Percentiles rank a stretch among this genome's conserved stretches.
phyloP scores from a whole-genome alignment of 2,888 invertebrate genomes.

The Drepanosiphum platanoidis region DNA sequence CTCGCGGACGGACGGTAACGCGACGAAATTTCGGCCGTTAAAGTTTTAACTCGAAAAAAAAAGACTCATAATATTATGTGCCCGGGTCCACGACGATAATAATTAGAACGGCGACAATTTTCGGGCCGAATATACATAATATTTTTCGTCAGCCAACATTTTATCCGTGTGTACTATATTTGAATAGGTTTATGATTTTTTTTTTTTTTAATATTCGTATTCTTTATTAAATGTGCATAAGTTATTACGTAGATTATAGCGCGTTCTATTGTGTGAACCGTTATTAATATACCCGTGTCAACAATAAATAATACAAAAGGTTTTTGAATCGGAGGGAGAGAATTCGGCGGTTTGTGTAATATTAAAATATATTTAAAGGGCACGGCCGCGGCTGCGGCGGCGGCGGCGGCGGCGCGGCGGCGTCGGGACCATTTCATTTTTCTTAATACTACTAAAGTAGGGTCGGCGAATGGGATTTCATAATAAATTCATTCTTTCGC shows the following conservation, averaged over 20 bases:
- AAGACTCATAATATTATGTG: no score
- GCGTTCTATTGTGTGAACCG: not conserved
- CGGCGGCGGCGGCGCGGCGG: no score
- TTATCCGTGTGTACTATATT: no score
- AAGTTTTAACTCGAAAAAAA: no score
- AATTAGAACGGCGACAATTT: no score
- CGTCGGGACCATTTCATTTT: not conserved
- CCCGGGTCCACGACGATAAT: no score
- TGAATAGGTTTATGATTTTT: not conserved
- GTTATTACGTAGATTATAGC: not conserved
- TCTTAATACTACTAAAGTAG: not conserved
- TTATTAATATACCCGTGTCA: conserved; percentile 6
- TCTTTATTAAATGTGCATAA: not conserved
- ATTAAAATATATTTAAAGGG: conserved; percentile 14
- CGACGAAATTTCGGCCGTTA: no score
- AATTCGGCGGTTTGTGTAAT: not conserved
- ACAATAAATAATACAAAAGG: conserved; percentile 21
- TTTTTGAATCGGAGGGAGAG: conserved; percentile 17
- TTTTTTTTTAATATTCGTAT: not conserved
- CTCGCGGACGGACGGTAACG: no score
- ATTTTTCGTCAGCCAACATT: no score
- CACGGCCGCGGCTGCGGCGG: not conserved
- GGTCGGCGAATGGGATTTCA: not conserved
- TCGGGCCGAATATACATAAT: no score
- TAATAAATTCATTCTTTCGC: not conserved